Evolutionary conservation across 2,888 invertebrate species (phyloP).

Genomic region (Hydraecia micacea): DNA sequence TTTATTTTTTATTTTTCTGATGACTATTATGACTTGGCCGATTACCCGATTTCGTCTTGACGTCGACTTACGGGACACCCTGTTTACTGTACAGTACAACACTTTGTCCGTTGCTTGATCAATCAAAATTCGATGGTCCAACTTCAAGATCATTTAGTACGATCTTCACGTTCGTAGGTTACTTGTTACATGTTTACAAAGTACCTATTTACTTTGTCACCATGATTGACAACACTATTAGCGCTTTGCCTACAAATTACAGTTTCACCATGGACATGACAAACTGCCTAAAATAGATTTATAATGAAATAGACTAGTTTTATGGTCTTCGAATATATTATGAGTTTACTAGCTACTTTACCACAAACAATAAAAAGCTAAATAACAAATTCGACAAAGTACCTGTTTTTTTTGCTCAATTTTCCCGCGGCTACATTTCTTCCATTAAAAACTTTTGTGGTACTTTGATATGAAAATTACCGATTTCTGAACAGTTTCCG

Average conservation of each 20-base stretch:
- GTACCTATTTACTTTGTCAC: slow-evolving; percentile 17
- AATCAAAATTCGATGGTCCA: slow-evolving; percentile 2
- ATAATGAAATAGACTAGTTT: neutral
- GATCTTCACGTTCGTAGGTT: slow-evolving; percentile 20
- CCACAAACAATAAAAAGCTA: neutral
- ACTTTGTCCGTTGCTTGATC: neutral
- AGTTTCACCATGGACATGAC: slow-evolving; percentile 28
- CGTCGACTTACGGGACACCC: too few relatives aligned
- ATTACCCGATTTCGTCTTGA: too few relatives aligned
- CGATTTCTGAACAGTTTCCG: slow-evolving; percentile 71
- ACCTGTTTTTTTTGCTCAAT: neutral
- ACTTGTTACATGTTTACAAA: neutral
- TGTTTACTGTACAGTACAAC: neutral
- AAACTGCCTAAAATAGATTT: slow-evolving; percentile 22
- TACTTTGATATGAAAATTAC: slow-evolving; percentile 45
- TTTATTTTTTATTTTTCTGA: too few relatives aligned
- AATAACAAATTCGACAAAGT: neutral
- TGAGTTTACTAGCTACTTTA: neutral
- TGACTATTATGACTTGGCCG: too few relatives aligned
- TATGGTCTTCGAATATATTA: neutral
- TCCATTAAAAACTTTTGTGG: slow-evolving; percentile 19
- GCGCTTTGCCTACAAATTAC: slow-evolving; percentile 20
- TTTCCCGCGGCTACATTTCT: slow-evolving; percentile 3
- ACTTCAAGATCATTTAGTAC: slow-evolving; percentile 11
- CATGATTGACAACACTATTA: slow-evolving; percentile 8